Conservation (phyloP, 1,140 invertebrate genomes). For the Lamellibrachia luymesi region DNA sequence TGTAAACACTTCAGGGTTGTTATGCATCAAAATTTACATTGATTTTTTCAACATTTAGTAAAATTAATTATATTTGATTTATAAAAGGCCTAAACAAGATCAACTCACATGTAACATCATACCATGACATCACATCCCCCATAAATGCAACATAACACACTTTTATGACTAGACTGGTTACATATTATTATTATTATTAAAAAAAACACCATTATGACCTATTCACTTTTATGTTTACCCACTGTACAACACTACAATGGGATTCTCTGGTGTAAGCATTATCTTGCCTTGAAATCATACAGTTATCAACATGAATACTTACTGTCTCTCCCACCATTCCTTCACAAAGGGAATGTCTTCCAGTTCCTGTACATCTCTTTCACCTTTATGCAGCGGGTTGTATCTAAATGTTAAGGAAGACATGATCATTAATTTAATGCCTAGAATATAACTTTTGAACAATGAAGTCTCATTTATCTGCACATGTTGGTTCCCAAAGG, state of each 20-base stretch:
- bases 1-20: too few species aligned
- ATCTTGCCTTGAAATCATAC: background rate
- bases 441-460: background rate
- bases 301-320: slow-evolving; percentile 29
- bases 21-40: too few species aligned
- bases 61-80: too few species aligned
- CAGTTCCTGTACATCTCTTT: slow-evolving; percentile 36
- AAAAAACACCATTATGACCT: background rate
- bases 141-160: background rate
- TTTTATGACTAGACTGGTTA: background rate
- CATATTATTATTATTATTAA: background rate
- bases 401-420: slow-evolving; percentile 36
- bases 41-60: too few species aligned
- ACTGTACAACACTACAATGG: background rate
- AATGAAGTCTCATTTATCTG: too few species aligned
- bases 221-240: background rate
- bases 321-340: slow-evolving; percentile 53
- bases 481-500: too few species aligned
- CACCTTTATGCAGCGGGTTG: slow-evolving; percentile 37
- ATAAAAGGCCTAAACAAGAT: background rate
- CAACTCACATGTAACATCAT: background rate
- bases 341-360: slow-evolving; percentile 55
- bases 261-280: background rate
- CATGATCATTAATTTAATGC: background rate
- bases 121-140: background rate